Base-by-base conservation (phyloP, 92 coral and sea anemone species). In the Pocillopora meandrina region DNA sequence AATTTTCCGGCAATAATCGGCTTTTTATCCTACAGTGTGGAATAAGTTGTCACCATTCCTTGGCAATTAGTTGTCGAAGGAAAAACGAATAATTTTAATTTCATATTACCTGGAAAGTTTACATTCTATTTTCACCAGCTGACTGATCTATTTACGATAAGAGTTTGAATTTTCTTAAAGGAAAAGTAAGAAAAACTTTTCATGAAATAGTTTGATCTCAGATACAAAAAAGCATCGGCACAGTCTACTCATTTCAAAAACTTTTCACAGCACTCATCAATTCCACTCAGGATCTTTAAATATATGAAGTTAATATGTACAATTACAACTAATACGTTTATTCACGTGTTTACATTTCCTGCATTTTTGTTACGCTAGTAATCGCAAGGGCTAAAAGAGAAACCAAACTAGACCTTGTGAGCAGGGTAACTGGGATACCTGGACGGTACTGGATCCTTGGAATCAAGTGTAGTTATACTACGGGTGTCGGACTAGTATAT, bases 1-100 rank as follows among this genome's bases (percentile, higher is more conserved):
- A 67, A 31, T 33, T 33, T 68, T 68, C 72, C 55, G 72, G 55
- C 11, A 18, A 68, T 68, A 68, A 68, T 68, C 21, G 72, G 55
- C 55, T 68, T 26, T 68, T 68, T 34, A 26, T 26, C 26, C 33
- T 33, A 1, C 52, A 68, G 72, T 68, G 33, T 14, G 19, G 20
- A 68, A 68, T 68, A 68, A 33, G 17, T 55, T 31, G 2, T 67
- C 18, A 10, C 3, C 35, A 34, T 68, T 68, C 13, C 55, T 13
- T 68, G n/a, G 55, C 6, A 68, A 26, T 68, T 26, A 33, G 55
- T 68, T 33, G 1, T 47, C 42, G 26, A 13, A 4, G 52, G 8
- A 68, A 68, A 15, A 26, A 26, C 11, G 14, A 9, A 16, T 26
- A 67, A 5, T 67, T 31, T 67, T 21, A 21, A 16, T 21, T 13